phyloP scores from a whole-genome alignment of 2,888 invertebrate species.

The Lordiphosa fenestrarum region DNA sequence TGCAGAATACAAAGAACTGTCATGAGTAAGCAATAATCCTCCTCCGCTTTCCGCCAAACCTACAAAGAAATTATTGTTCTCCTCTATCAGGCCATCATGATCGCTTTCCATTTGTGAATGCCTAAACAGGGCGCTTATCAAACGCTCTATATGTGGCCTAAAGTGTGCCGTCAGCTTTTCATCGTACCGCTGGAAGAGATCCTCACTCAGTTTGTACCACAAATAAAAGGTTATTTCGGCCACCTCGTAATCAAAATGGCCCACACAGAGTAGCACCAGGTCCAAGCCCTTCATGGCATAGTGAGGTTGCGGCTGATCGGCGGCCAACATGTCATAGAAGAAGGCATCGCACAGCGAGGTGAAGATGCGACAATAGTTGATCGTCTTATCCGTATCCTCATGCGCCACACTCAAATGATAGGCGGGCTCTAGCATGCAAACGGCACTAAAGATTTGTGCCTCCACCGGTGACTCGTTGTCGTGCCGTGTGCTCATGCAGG shows the following conservation, averaged over 20 bases:
- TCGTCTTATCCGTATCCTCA: slow-evolving; percentile 96
- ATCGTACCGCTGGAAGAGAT: slow-evolving; percentile 92
- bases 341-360: slow-evolving; percentile 93
- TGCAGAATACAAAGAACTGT: slow-evolving; percentile 50
- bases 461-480: slow-evolving; percentile 83
- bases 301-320: slow-evolving; percentile 83
- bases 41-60: slow-evolving; percentile 46
- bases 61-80: slow-evolving; percentile 90
- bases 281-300: slow-evolving; percentile 92
- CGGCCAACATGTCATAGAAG: slow-evolving; percentile 89
- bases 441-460: slow-evolving; percentile 89
- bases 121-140: slow-evolving; percentile 93
- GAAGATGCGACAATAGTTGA: slow-evolving; percentile 96
- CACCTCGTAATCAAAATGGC: slow-evolving; percentile 98
- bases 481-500: slow-evolving; percentile 86
- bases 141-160: slow-evolving; percentile 93
- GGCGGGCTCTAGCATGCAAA: slow-evolving; percentile 89
- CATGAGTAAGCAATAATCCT: too few species aligned
- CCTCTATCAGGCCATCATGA: slow-evolving; percentile 91
- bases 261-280: slow-evolving; percentile 93
- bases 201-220: slow-evolving; percentile 98
- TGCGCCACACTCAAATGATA: slow-evolving; percentile 95
- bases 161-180: slow-evolving; percentile 90
- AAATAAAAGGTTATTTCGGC: slow-evolving; percentile 96
- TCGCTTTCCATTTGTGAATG: slow-evolving; percentile 99